Percentiles rank a stretch among this genome's conserved stretches.
phyloP scores from a whole-genome alignment of 2,888 invertebrate genomes.

The Aleiodes testaceus region DNA sequence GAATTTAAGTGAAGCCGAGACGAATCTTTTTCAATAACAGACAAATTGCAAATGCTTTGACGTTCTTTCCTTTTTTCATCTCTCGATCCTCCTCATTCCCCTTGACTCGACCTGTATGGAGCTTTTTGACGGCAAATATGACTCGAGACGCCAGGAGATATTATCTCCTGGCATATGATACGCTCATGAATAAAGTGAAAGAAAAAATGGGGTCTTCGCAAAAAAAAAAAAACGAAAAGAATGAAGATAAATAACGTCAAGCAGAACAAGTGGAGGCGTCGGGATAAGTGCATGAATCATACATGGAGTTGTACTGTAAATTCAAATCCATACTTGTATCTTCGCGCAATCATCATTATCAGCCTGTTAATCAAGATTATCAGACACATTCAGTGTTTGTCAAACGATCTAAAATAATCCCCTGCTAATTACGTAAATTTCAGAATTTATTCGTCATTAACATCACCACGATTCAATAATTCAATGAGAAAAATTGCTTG shows the following conservation, averaged over 20 bases:
- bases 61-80: not conserved
- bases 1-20: slow-evolving; percentile 7
- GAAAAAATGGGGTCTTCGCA: not conserved
- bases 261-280: slow-evolving; percentile 18
- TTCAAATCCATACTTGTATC: too few species aligned
- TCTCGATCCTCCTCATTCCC: slow-evolving; percentile 13
- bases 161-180: slow-evolving; percentile 18
- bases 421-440: too few species aligned
- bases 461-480: too few species aligned
- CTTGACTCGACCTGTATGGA: not conserved
- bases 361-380: too few species aligned
- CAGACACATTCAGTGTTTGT: too few species aligned
- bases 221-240: slow-evolving; percentile 1
- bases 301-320: not conserved
- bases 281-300: slow-evolving; percentile 18
- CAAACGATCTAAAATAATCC: too few species aligned
- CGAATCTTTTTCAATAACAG: slow-evolving; percentile 18
- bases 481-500: too few species aligned
- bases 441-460: too few species aligned
- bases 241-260: slow-evolving; percentile 18
- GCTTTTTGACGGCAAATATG: slow-evolving; percentile 20
- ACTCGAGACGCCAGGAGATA: slow-evolving; percentile 8
- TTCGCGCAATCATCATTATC: too few species aligned
- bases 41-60: slow-evolving; percentile 23
- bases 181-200: slow-evolving; percentile 6